A percentile compares a stretch with the other conserved stretches of the same genome.
These are phyloP conservation scores for Panurus biarmicus DNA, from an alignment of 2,113 vertebrate genomes.

Conservation along the genomic window DNA sequence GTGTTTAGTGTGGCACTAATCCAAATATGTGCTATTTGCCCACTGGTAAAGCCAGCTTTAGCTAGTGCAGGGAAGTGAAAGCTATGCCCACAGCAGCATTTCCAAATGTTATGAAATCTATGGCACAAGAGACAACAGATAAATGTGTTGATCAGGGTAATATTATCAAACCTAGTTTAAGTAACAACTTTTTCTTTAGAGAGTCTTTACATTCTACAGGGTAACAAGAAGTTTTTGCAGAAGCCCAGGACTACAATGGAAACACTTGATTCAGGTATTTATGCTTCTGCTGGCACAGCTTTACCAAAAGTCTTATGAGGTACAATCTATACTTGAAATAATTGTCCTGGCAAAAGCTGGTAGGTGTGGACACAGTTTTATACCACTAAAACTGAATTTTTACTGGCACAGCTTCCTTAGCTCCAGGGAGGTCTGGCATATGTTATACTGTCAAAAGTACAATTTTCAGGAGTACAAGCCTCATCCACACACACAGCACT, in stretches of 20 bases:
- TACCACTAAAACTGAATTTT: conserved; percentile 10
- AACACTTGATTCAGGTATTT: neutral
- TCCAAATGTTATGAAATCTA: neutral
- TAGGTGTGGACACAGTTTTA: neutral
- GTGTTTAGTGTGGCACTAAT: conserved; percentile 53
- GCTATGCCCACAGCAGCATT: neutral
- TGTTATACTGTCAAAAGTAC: neutral
- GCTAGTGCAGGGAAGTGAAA: neutral
- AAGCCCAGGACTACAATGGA: neutral
- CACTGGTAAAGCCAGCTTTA: conserved; percentile 54
- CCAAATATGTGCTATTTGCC: conserved; percentile 58
- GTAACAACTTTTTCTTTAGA: neutral
- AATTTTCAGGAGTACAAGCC: neutral
- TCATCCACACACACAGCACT: neutral
- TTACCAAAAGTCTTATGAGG: neutral
- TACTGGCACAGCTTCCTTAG: conserved; percentile 27
- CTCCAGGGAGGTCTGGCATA: conserved; percentile 51
- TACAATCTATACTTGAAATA: neutral
- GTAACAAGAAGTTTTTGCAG: neutral
- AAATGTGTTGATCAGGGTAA: neutral
- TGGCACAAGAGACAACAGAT: neutral
- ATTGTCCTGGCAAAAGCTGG: conserved; percentile 21
- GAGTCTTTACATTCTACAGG: neutral
- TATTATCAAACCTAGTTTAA: neutral
- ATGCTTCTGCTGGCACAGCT: neutral